Evolutionary conservation across 2,797 vertebrate species (phyloP).

Genomic region (Coendou prehensilis): DNA sequence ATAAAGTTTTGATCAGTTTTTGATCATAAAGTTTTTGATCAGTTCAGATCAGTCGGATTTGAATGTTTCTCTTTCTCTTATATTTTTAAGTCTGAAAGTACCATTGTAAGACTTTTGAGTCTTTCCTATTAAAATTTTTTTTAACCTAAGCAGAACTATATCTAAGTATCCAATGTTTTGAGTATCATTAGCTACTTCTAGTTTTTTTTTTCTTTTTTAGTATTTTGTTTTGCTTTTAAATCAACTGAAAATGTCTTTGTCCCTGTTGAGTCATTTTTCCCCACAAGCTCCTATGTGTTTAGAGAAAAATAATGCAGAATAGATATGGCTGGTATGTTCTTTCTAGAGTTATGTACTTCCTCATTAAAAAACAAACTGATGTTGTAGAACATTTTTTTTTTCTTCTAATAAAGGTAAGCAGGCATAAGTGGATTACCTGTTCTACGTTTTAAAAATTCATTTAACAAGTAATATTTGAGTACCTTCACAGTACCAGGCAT

Average conservation of each 20-base stretch:
- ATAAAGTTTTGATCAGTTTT: background rate
- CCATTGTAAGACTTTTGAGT: background rate
- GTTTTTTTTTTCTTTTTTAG: background rate
- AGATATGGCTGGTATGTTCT: background rate
- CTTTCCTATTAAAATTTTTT: background rate
- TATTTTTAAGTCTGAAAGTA: constrained; percentile 26
- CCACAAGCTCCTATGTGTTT: background rate
- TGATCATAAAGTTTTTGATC: background rate
- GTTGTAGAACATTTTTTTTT: background rate
- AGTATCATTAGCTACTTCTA: constrained; percentile 36
- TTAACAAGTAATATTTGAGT: background rate
- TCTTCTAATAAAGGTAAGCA: constrained; percentile 16
- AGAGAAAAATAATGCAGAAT: constrained; percentile 34
- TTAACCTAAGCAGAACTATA: background rate
- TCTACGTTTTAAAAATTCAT: background rate
- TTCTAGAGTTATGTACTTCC: background rate
- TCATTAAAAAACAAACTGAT: constrained; percentile 1
- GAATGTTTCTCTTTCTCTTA: constrained; percentile 10
- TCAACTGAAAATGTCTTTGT: constrained; percentile 42
- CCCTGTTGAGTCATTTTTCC: background rate
- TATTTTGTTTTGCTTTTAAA: constrained; percentile 39
- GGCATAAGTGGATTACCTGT: background rate
- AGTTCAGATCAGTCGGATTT: background rate
- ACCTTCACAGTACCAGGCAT: background rate
- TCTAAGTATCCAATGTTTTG: background rate